Percentiles rank a stretch among this genome's conserved stretches.
phyloP scores from a whole-genome alignment of 2,113 vertebrate genomes.

The Eulacestoma nigropectus region DNA sequence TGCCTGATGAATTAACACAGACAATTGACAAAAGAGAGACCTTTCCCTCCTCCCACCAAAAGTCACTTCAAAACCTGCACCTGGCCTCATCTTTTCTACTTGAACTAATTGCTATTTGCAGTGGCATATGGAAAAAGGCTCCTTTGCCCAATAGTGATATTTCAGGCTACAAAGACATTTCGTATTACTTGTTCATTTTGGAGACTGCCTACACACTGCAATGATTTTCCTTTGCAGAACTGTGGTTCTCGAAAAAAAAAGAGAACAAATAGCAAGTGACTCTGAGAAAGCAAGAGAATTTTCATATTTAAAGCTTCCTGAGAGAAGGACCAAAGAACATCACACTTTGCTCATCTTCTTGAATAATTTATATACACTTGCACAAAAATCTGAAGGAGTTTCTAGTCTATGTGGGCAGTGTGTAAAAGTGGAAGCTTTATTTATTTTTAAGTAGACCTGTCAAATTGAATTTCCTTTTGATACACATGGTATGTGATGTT shows the following conservation, averaged over 20 bases:
- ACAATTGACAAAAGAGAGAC: slow-evolving; percentile 49
- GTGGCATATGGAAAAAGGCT: neutral
- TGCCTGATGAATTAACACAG: slow-evolving; percentile 65
- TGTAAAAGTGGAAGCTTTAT: neutral
- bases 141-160: slow-evolving; percentile 17
- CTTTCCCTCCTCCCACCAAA: neutral
- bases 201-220: slow-evolving; percentile 10
- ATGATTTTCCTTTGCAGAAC: slow-evolving; percentile 43
- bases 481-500: neutral
- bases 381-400: slow-evolving; percentile 10
- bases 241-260: neutral
- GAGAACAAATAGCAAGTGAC: neutral
- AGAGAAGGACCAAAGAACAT: neutral
- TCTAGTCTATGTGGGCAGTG: neutral
- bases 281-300: slow-evolving; percentile 22
- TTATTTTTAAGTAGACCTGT: slow-evolving; percentile 24
- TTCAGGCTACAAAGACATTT: slow-evolving; percentile 57
- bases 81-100: slow-evolving; percentile 68
- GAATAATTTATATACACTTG: slow-evolving; percentile 28
- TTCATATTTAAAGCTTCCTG: slow-evolving; percentile 43
- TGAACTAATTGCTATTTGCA: slow-evolving; percentile 68
- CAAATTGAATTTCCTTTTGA: neutral
- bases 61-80: slow-evolving; percentile 63
- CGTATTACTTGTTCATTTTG: slow-evolving; percentile 4
- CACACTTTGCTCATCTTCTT: slow-evolving; percentile 5